Evolutionary conservation across 1,140 invertebrate genomes (phyloP).

Genomic region (Nilaparvata lugens): DNA sequence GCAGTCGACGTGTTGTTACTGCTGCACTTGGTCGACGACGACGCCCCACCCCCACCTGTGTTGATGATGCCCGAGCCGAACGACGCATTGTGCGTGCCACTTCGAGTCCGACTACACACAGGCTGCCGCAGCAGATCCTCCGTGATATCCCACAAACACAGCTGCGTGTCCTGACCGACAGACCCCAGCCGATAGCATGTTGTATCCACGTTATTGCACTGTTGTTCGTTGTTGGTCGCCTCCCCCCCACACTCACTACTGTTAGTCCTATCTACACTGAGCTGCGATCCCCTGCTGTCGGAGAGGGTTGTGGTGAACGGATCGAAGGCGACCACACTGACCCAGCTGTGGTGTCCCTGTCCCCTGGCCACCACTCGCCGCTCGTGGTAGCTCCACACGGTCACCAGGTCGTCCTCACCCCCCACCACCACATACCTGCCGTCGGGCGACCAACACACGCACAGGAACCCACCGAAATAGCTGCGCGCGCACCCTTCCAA

Average conservation of each 20-base stretch:
- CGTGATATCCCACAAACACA: slow-evolving; percentile 97
- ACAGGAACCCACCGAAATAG: slow-evolving; percentile 93
- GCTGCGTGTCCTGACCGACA: slow-evolving; percentile 94
- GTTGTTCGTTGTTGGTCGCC: slow-evolving; percentile 19
- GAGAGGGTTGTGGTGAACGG: slow-evolving; percentile 67
- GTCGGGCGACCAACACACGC: slow-evolving; percentile 97
- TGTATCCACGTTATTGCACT: slow-evolving; percentile 32
- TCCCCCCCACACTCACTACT: slow-evolving; percentile 37
- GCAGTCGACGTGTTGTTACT: slow-evolving; percentile 10
- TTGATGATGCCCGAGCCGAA: neutral
- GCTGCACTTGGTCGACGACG: slow-evolving; percentile 14
- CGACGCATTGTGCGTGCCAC: neutral
- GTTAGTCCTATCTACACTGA: slow-evolving; percentile 44
- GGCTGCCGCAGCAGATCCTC: slow-evolving; percentile 53
- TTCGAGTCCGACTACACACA: slow-evolving; percentile 16
- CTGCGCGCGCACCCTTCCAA: slow-evolving; percentile 81
- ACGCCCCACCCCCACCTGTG: slow-evolving; percentile 1
- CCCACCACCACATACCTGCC: slow-evolving; percentile 91
- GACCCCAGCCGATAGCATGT: slow-evolving; percentile 86
- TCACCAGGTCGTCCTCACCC: slow-evolving; percentile 97
- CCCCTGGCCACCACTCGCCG: slow-evolving; percentile 89
- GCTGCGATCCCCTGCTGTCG: slow-evolving; percentile 31
- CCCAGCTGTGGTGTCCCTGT: slow-evolving; percentile 92
- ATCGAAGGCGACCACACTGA: slow-evolving; percentile 95
- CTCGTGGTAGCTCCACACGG: slow-evolving; percentile 93